A percentile compares a stretch with the other conserved stretches of the same genome.
Conservation (phyloP, 2,113 vertebrate species). For the Centropristis striata region DNA sequence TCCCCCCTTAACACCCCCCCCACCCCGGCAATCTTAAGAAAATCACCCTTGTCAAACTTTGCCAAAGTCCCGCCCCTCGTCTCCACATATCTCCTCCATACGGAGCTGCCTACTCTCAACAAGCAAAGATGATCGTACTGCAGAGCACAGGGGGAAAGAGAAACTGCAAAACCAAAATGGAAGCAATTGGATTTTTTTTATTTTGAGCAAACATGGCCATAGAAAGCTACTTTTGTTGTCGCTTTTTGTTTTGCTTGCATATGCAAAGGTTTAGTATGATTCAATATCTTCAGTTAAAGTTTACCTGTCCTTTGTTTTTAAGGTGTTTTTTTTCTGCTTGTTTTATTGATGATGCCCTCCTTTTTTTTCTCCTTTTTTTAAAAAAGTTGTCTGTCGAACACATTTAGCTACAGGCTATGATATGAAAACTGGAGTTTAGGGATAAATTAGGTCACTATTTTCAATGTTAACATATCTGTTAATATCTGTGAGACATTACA, state of each 20-base stretch:
- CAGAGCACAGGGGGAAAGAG: conserved; percentile 24
- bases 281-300: conserved; percentile 35
- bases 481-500: neutral
- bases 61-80: conserved; percentile 90
- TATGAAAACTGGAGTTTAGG: conserved; percentile 24
- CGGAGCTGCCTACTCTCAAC: conserved; percentile 58
- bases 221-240: conserved; percentile 44
- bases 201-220: conserved; percentile 68
- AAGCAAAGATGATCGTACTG: neutral
- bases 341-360: conserved; percentile 50
- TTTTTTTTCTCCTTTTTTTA: conserved; percentile 6
- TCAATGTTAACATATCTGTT: conserved; percentile 19
- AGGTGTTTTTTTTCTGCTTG: conserved; percentile 49
- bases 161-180: conserved; percentile 57
- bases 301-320: conserved; percentile 46
- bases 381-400: conserved; percentile 28
- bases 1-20: conserved; percentile 16
- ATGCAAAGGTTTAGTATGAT: conserved; percentile 66
- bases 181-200: conserved; percentile 44
- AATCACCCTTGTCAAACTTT: conserved; percentile 86
- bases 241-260: conserved; percentile 43
- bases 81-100: conserved; percentile 21
- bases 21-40: conserved; percentile 76
- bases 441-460: conserved; percentile 31
- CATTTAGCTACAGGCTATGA: neutral